Conservation (phyloP, 2,888 invertebrate species). For the Chalcosyrphus nemorum region DNA sequence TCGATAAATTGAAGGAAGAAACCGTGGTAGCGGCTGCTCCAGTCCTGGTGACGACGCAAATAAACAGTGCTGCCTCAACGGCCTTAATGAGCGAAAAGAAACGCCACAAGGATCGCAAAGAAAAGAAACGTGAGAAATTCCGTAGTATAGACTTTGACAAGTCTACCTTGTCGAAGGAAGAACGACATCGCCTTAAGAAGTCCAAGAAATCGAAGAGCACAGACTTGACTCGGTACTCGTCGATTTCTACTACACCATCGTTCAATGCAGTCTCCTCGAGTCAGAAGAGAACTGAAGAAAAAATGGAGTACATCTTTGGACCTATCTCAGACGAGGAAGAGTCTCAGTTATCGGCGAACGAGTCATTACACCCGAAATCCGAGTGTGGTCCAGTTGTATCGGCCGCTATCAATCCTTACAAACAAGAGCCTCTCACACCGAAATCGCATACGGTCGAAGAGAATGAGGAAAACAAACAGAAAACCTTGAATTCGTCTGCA, state of each 20-base stretch:
- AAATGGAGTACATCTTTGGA: constrained; percentile 95
- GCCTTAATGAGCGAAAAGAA: constrained; percentile 77
- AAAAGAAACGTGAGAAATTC: constrained; percentile 80
- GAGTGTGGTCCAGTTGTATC: constrained; percentile 79
- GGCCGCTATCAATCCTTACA: constrained; percentile 81
- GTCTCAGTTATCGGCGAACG: constrained; percentile 77
- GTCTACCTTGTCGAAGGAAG: constrained; percentile 79
- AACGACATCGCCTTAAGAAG: constrained; percentile 83
- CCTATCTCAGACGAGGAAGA: constrained; percentile 90
- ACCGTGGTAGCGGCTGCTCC: constrained; percentile 45
- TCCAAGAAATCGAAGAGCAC: constrained; percentile 83
- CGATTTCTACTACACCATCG: constrained; percentile 15
- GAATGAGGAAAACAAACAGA: constrained; percentile 78
- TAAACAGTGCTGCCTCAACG: constrained; percentile 31
- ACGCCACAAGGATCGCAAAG: constrained; percentile 81
- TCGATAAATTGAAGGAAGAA: constrained; percentile 83
- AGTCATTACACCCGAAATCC: constrained; percentile 57
- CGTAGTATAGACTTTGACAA: constrained; percentile 77
- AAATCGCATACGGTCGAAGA: constrained; percentile 78
- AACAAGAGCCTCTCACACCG: constrained; percentile 79
- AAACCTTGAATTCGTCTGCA: constrained; percentile 67
- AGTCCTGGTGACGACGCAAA: constrained; percentile 11
- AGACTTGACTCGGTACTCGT: constrained; percentile 75
- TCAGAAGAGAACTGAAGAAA: constrained; percentile 85
- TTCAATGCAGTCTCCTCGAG: constrained; percentile 67